Evolutionary conservation across 2,797 vertebrate species (phyloP).

Genomic region (Gambelia wislizenii): DNA sequence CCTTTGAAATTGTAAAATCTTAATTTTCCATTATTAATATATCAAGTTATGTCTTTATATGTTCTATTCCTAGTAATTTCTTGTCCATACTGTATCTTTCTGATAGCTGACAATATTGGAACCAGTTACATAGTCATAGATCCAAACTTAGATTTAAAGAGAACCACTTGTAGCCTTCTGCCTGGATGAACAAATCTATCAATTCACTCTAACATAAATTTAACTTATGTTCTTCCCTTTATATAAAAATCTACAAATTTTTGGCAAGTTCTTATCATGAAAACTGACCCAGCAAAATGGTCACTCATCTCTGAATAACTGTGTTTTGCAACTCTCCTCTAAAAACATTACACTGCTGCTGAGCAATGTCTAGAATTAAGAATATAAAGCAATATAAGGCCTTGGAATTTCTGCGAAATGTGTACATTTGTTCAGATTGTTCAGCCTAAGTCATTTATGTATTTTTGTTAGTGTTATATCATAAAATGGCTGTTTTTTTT

Average conservation of each 20-base stretch:
- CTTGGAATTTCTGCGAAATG: slow-evolving; percentile 15
- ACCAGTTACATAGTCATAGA: too few relatives aligned
- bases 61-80: too few relatives aligned
- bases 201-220: not conserved
- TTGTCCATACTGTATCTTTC: too few relatives aligned
- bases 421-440: slow-evolving; percentile 3
- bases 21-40: too few relatives aligned
- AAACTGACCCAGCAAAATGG: not conserved
- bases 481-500: slow-evolving; percentile 54
- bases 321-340: not conserved
- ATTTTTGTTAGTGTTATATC: slow-evolving; percentile 53
- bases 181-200: not conserved
- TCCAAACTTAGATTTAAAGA: too few relatives aligned
- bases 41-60: too few relatives aligned
- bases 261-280: not conserved
- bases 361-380: not conserved
- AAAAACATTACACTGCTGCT: too few relatives aligned
- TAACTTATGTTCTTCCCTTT: not conserved
- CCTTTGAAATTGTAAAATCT: too few relatives aligned
- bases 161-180: too few relatives aligned
- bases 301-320: slow-evolving; percentile 18
- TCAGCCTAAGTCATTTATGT: slow-evolving; percentile 7
- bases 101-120: too few relatives aligned
- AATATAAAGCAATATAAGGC: not conserved
- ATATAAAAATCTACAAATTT: not conserved